phyloP scores from a whole-genome alignment of 1,140 invertebrate species.

The Zophobas atratus region DNA sequence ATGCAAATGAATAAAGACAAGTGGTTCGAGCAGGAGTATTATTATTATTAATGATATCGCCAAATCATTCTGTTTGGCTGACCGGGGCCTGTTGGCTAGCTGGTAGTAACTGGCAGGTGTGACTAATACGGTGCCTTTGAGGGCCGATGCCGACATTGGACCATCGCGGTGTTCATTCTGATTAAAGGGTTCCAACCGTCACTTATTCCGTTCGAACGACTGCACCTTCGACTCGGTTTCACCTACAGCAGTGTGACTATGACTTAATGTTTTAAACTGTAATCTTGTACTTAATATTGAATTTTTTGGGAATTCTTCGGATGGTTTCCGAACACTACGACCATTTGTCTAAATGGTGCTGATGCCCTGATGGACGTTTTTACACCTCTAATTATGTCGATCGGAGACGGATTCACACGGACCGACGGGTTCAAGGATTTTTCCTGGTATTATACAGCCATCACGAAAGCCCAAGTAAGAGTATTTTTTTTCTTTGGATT shows the following conservation, averaged over 20 bases:
- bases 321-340: conserved; percentile 48
- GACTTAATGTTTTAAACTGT: conserved; percentile 65
- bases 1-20: conserved; percentile 41
- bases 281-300: conserved; percentile 63
- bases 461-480: not conserved
- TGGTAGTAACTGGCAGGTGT: conserved; percentile 66
- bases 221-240: conserved; percentile 55
- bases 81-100: conserved; percentile 54
- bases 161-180: conserved; percentile 47
- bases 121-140: conserved; percentile 65
- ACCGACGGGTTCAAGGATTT: conserved; percentile 23
- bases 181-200: not conserved
- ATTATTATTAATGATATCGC: conserved; percentile 67
- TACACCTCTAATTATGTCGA: conserved; percentile 43
- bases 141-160: conserved; percentile 61
- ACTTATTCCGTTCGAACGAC: conserved; percentile 2
- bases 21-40: conserved; percentile 47
- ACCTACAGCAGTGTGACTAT: conserved; percentile 64
- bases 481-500: not conserved
- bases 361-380: conserved; percentile 11
- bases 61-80: conserved; percentile 65
- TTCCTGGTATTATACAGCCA: not conserved
- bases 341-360: conserved; percentile 28
- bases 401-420: conserved; percentile 17
- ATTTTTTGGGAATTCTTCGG: conserved; percentile 63